Conservation (phyloP, 2,797 vertebrate genomes). For the Crax fasciolata region DNA sequence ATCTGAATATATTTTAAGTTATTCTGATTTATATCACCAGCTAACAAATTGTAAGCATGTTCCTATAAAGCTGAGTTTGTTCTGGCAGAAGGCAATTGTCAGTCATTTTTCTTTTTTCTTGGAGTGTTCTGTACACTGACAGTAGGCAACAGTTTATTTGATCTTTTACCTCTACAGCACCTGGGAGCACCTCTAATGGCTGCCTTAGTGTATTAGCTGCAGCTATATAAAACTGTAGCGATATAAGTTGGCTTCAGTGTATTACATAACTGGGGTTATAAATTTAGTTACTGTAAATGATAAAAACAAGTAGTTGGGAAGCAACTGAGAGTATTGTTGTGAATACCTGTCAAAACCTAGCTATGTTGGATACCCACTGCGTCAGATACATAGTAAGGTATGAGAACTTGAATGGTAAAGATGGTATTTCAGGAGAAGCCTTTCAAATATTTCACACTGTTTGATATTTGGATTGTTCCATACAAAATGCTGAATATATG, state of each 20-base stretch:
- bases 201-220: neutral
- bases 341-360: neutral
- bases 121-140: neutral
- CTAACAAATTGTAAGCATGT: neutral
- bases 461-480: neutral
- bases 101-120: neutral
- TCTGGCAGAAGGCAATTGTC: neutral
- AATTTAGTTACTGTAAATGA: conserved; percentile 3
- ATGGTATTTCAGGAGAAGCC: neutral
- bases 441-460: neutral
- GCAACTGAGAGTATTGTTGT: neutral
- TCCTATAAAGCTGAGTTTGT: neutral
- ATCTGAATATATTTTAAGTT: neutral
- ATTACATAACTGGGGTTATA: neutral
- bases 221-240: neutral
- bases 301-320: neutral
- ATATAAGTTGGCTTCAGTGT: neutral
- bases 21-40: neutral
- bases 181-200: neutral
- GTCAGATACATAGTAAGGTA: neutral
- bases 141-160: neutral
- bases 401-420: neutral
- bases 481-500: neutral
- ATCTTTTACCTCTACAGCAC: neutral
- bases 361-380: neutral